Base-by-base conservation (phyloP, 2,113 vertebrate species). In the Irena cyanogastra region DNA sequence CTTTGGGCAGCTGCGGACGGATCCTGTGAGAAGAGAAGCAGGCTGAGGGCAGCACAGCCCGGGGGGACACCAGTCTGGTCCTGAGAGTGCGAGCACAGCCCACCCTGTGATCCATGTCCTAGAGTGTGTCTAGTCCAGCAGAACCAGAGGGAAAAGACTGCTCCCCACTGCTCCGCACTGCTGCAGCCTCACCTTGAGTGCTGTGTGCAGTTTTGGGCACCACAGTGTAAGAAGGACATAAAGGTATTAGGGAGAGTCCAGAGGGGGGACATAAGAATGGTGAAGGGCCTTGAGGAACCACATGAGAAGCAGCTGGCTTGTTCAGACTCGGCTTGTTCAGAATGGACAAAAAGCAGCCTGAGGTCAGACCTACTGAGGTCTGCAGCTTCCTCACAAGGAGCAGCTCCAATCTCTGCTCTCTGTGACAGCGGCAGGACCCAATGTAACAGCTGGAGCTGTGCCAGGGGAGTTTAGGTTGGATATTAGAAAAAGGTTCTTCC, bases 1-100 rank as follows among this genome's bases (percentile, higher is more conserved):
- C 99, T 93, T 99, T 99, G 42, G 99, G 98, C 97, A 99, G 98
- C 65, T 99, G 99, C n/a, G 99, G 99, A 91, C 99, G 99, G 95
- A 99, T 99, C 98, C 99, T 99, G 83, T 3, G 20, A 60, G 61
- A 49, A 66, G 54, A 81, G 82, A 37, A 68, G 39, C 0, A 4
- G 27, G 42, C 19, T 87, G 59, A 90, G 53, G 50, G 69, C 41
- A 70, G 52, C 45, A 17, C 14, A 1, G 19, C 6, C 27, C 10
- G 27, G 33, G 35, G 52, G 30, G 22, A 69, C 52, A 35, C 1
- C 3, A 70, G 35, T 3, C 18, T 49, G 56, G 42, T 27, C 28
- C 85, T 26, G 42, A 63, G 57, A 53, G 68, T 8, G 42, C 0
- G 1, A 49, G 20, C 1, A 1, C 22, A 70, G 33, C 44, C n/a